Evolutionary conservation across 2,888 invertebrate species (phyloP).

Genomic region (Trilocha varians): DNA sequence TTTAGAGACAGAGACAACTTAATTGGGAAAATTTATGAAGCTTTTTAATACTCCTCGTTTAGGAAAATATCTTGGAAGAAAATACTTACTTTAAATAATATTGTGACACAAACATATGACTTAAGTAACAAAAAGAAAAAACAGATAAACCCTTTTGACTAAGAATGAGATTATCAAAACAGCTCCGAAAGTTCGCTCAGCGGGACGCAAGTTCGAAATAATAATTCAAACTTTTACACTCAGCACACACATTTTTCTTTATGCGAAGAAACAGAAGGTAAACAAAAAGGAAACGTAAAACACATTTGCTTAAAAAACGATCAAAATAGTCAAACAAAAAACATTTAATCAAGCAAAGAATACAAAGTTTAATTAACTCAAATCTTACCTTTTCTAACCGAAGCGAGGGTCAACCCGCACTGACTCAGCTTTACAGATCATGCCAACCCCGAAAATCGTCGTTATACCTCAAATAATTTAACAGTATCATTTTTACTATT

Average conservation of each 20-base stretch:
- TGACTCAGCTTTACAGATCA: conserved; percentile 26
- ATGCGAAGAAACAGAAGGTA: background rate
- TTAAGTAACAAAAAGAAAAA: too few species aligned
- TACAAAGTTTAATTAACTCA: conserved; percentile 21
- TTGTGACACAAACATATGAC: too few species aligned
- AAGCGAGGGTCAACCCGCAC: conserved; percentile 18
- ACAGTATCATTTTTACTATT: conserved; percentile 19
- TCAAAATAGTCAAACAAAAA: background rate
- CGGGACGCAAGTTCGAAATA: background rate
- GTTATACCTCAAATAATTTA: conserved; percentile 25
- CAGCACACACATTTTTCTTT: background rate
- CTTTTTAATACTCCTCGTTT: too few species aligned
- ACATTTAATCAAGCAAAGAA: conserved; percentile 1
- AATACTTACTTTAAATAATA: too few species aligned
- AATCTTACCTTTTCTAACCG: conserved; percentile 28
- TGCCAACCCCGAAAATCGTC: conserved; percentile 22
- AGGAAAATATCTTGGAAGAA: too few species aligned
- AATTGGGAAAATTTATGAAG: too few species aligned
- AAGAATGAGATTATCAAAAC: background rate
- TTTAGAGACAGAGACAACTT: too few species aligned
- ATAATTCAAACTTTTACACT: background rate
- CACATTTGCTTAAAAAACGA: background rate
- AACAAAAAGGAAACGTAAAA: background rate
- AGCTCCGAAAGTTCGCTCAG: background rate
- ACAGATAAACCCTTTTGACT: too few species aligned